phyloP scores from a whole-genome alignment of 2,113 vertebrate genomes.

The Corydoras sp. region DNA sequence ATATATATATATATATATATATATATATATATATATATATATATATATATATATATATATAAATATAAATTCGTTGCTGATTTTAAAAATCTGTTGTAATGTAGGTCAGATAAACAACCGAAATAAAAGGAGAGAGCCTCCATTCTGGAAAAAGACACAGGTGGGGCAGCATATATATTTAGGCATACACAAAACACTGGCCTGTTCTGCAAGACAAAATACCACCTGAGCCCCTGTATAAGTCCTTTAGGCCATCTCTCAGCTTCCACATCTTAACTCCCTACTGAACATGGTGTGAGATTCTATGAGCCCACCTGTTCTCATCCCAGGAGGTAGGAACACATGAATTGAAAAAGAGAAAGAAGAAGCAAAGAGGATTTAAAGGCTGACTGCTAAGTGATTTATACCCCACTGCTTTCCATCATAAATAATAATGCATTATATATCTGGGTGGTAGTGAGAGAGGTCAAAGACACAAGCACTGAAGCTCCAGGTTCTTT shows the following conservation, averaged over 20 bases:
- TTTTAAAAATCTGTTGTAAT: too few relatives aligned
- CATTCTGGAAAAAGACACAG: slow-evolving; percentile 9
- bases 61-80: background rate
- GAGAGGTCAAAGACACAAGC: too few relatives aligned
- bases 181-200: background rate
- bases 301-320: slow-evolving; percentile 64
- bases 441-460: too few relatives aligned
- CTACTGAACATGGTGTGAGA: slow-evolving; percentile 37
- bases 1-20: too few relatives aligned
- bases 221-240: slow-evolving; percentile 16
- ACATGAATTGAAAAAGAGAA: slow-evolving; percentile 40
- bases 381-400: slow-evolving; percentile 36
- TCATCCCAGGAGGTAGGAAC: slow-evolving; percentile 61
- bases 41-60: background rate
- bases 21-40: background rate
- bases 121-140: too few relatives aligned
- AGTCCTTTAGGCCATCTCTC: background rate
- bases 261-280: slow-evolving; percentile 42
- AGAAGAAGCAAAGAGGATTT: slow-evolving; percentile 8
- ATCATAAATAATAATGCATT: background rate
- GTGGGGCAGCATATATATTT: slow-evolving; percentile 16
- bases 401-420: slow-evolving; percentile 31
- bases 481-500: too few relatives aligned
- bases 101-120: too few relatives aligned
- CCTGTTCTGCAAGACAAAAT: background rate